Conservation (phyloP, 2,797 vertebrate genomes). For the Buceros bicornis region DNA sequence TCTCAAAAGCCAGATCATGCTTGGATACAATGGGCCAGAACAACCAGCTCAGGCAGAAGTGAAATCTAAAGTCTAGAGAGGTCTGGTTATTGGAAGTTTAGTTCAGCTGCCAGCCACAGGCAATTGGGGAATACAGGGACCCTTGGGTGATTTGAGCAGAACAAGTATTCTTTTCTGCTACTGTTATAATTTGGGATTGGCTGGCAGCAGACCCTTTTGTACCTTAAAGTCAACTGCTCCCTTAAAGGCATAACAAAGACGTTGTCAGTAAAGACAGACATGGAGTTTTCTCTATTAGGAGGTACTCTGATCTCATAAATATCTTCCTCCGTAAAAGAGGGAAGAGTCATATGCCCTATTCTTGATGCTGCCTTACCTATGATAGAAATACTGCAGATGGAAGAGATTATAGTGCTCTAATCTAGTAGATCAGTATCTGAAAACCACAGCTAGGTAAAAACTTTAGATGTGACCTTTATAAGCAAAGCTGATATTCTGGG, state of each 20-base stretch:
- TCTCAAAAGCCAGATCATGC: neutral
- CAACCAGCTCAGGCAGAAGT: neutral
- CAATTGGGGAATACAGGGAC: neutral
- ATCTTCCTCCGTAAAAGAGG: neutral
- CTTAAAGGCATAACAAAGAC: neutral
- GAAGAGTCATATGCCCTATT: neutral
- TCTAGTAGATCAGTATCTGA: neutral
- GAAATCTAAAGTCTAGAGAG: neutral
- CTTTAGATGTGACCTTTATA: slow-evolving; percentile 51
- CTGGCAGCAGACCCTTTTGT: slow-evolving; percentile 28
- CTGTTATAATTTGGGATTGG: neutral
- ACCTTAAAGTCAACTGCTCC: slow-evolving; percentile 18
- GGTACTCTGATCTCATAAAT: neutral
- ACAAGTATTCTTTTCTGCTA: neutral
- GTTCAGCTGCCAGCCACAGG: neutral
- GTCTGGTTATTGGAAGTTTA: neutral
- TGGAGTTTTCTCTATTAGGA: neutral
- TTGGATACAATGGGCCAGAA: neutral
- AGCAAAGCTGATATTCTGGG: slow-evolving; percentile 56
- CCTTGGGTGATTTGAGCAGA: neutral
- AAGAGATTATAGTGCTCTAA: neutral
- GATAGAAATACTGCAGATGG: neutral
- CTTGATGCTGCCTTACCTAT: neutral
- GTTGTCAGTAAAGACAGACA: slow-evolving; percentile 11
- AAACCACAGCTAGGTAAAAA: neutral